Conservation (phyloP, 2,888 invertebrate species). For the Dicyrtomina minuta region DNA sequence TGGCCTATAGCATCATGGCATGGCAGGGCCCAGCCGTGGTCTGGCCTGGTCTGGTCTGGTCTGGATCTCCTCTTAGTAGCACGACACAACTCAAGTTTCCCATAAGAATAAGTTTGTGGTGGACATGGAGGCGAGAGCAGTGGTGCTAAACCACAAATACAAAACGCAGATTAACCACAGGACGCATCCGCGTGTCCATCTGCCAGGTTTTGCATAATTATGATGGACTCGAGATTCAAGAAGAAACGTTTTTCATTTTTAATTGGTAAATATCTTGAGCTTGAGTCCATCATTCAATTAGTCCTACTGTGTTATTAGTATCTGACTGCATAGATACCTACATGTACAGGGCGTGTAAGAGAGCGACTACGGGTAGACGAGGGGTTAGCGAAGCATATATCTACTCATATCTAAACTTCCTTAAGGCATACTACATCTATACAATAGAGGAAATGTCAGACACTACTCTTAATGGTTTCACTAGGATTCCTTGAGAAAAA, state of each 20-base stretch:
- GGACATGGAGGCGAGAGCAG: background rate
- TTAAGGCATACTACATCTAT: slow-evolving; percentile 5
- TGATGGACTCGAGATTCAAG: too few relatives aligned
- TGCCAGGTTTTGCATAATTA: too few relatives aligned
- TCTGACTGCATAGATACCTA: too few relatives aligned
- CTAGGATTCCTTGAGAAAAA: slow-evolving; percentile 10
- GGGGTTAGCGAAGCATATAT: too few relatives aligned
- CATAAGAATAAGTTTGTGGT: background rate
- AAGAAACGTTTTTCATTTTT: too few relatives aligned
- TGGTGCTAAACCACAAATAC: background rate
- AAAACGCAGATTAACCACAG: background rate
- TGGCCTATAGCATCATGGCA: too few relatives aligned
- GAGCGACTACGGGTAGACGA: background rate
- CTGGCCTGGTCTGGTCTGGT: background rate
- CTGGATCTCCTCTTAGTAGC: background rate
- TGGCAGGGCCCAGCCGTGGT: background rate
- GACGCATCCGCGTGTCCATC: background rate
- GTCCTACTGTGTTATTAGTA: too few relatives aligned
- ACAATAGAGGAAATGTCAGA: slow-evolving; percentile 30
- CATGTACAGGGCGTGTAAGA: background rate
- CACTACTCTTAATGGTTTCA: slow-evolving; percentile 21
- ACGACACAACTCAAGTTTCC: background rate
- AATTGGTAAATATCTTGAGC: too few relatives aligned
- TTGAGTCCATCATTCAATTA: too few relatives aligned
- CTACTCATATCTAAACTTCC: too few relatives aligned